phyloP scores from a whole-genome alignment of 2,113 vertebrate species.

The Etia nguti region DNA sequence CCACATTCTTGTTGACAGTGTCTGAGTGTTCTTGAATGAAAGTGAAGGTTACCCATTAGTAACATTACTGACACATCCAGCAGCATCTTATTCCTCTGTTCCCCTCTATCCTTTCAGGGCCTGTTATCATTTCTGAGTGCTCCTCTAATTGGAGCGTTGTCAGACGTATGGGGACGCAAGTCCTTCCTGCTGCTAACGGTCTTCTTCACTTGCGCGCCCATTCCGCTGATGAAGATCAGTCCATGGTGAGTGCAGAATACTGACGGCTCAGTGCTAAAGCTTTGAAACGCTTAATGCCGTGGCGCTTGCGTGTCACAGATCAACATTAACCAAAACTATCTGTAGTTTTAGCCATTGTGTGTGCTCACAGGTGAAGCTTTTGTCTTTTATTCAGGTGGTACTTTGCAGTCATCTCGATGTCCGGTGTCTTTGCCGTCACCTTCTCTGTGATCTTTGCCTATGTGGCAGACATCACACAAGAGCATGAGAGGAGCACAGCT shows the following conservation, averaged over 20 bases:
- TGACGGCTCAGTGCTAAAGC: not conserved
- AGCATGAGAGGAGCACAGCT: conserved; percentile 88
- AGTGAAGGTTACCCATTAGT: not conserved
- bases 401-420: conserved; percentile 92
- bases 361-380: not conserved
- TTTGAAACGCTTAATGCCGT: not conserved
- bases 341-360: not conserved
- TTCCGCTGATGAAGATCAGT: conserved; percentile 95
- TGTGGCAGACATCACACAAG: conserved; percentile 87
- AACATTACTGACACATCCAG: not conserved
- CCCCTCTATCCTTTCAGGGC: conserved; percentile 70
- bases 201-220: conserved; percentile 96
- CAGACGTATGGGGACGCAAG: conserved; percentile 96
- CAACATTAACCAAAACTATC: not conserved
- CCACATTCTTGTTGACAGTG: not conserved
- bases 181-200: conserved; percentile 94
- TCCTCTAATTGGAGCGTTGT: conserved; percentile 91
- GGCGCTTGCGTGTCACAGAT: not conserved
- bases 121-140: conserved; percentile 94
- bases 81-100: not conserved
- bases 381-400: conserved; percentile 80
- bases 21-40: not conserved
- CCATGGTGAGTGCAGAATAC: conserved; percentile 79
- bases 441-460: conserved; percentile 92
- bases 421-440: conserved; percentile 88